Evolutionary conservation across 2,888 invertebrate species (phyloP), one percentile per base, ranked within the genome.

Genomic region (Yponomeuta plumbellus): DNA sequence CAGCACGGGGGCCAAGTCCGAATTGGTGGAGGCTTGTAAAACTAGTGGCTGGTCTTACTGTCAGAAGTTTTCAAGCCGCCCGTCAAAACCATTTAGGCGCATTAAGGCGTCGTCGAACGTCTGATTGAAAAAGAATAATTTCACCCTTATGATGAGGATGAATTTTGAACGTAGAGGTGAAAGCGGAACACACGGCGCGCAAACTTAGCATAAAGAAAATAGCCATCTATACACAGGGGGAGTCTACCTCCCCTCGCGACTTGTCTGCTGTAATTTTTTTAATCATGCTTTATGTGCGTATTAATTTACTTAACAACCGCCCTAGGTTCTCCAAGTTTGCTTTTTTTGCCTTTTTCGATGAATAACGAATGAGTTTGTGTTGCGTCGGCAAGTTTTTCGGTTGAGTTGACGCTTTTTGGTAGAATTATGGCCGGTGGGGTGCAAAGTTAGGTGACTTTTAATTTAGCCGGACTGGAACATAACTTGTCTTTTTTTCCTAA

Each of bases 211-310:
- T 72, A 76, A 80, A 85, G 86, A 84, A 86, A 84, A 79, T 81
- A 77, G 81, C 78, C 78, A 83, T 85, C 81, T 82, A 85, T 82
- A 80, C 74, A 73, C 72, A 75, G 78, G 87, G 86, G 86, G 85
- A 80, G 83, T 78, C 74, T 71, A 69, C 73, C 73, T 73, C 78
- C 80, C 80, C 79, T 78, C 75, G 75, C 75, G 73, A 76, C 77
- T 76, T 82, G 86, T 86, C 83, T 83, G 75, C 17, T 79, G 85
- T 88, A 89, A 88, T 91, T 89, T 90, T 91, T 90, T 90, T 88
- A 90, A 91, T 91, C 90, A 88, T 91, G 84, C 79, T 91, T 91
- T 91, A 91, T 90, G 84, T 80, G 83, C 84, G 82, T 87, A 90
- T 90, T 91, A 89, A 91, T 90, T 91, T 89, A 86, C 81, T 88